Base-by-base conservation (phyloP, 2,113 vertebrate species). In the Oreochromis tanganicae region DNA sequence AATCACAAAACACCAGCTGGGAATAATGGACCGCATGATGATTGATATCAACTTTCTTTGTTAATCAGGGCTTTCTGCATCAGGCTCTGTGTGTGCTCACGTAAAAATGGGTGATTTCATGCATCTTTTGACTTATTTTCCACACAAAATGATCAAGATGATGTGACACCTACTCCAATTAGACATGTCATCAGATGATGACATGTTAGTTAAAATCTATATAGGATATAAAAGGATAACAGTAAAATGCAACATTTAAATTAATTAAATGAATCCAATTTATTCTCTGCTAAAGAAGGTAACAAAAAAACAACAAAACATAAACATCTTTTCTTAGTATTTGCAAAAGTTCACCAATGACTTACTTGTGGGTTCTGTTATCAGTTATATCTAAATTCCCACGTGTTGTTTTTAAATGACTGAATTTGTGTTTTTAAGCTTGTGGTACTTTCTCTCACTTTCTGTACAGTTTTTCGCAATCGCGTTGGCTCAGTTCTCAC, bases 371-470 rank as follows among this genome's bases (percentile, higher is more conserved):
- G 61, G 32, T 66, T 66, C 32, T 63, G 32, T 63, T 63, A 36
- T 63, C 61, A 66, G 6, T 36, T 36, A 4, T 36, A 36, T 36
- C 61, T n/a, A 36, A 66, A 66, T 73, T 4, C 36, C 61, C 2
- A 12, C 29, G 36, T 66, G 32, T 12, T n/a, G 32, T 38, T n/a
- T 66, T 66, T 66, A 38, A 38, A 38, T 36, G 17, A n/a, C 61
- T 38, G 17, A 38, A 36, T 38, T 66, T 38, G 61, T 66, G 61
- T 36, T 66, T 63, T 19, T 36, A 36, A n/a, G 61, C 17, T 66
- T 66, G 32, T 36, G 32, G 17, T n/a, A 66, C 32, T 66, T 66
- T 66, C 61, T 36, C 61, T 66, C 61, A 66, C 61, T 66, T 66
- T 66, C 32, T 66, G 32, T n/a, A 36, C 6, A 63, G 4, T 36